Evolutionary conservation across 2,888 invertebrate genomes (phyloP), one percentile per base, ranked within the genome.

Genomic region (Eudasyphora cyanicolor): DNA sequence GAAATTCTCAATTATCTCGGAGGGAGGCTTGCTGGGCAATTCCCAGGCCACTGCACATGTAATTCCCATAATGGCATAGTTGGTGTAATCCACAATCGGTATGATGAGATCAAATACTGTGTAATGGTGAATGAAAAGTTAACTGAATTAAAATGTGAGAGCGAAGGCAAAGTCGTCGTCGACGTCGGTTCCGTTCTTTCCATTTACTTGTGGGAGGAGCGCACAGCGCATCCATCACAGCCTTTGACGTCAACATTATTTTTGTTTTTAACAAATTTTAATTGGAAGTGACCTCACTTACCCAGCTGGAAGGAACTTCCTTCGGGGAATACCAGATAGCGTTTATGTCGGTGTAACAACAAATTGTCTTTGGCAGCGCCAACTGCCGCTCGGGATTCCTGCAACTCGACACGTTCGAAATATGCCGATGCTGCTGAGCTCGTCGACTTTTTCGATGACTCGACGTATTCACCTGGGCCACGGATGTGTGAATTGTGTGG

Each of bases 11-110:
- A 91, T 85, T 81, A 91, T 86, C 84, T 92, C 90, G 80, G 91
- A 91, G 38, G 92, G 88, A 17, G 93, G 94, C 84, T 95, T 94
- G 85, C 95, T 95, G 0, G 96, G 96, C 75, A 96, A 90, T 88
- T 96, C 95, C 93, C 95, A 96, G 6, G 96, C 96, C 86, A 96
- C 92, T 0, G 96, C 96, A 1, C 95, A 95, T 0, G 96, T 96
- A 84, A 95, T 93, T 5, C 96, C 96, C 88, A 95, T 93, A 12
- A 95, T 93, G 82, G 95, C 94, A 60, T 89, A 91, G 82, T 91
- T 91, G 35, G 90, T 91, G 76, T 90, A 91, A 86, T 91, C 92
- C 42, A 92, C 89, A 80, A 92, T 90, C 82, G 91, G 91, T 85
- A 92, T 90, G 85, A 92, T 91, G 85, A 92, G 88, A 87, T 92